These are phyloP conservation scores for Eilema depressum DNA, from an alignment of 2,888 invertebrate genomes.

Conservation along the genomic window DNA sequence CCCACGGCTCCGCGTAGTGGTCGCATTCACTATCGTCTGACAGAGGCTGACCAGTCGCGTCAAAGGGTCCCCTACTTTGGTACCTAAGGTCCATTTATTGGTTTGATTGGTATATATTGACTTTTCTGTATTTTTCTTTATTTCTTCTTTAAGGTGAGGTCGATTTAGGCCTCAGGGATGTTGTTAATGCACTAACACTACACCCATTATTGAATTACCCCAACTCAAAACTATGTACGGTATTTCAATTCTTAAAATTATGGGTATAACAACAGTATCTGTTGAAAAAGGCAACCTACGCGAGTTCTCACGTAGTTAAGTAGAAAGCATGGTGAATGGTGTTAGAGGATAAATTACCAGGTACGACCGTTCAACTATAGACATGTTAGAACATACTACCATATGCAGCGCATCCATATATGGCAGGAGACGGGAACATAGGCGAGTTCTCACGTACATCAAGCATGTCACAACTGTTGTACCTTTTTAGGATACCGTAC, in stretches of 20 bases:
- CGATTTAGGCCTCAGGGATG: too few relatives aligned
- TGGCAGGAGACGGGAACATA: constrained; percentile 59
- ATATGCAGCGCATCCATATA: constrained; percentile 69
- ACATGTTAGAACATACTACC: constrained; percentile 58
- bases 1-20: too few relatives aligned
- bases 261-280: background rate
- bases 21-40: too few relatives aligned
- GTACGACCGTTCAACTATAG: constrained; percentile 34
- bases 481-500: constrained; percentile 34
- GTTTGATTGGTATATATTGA: too few relatives aligned
- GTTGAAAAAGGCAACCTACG: constrained; percentile 18
- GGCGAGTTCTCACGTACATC: constrained; percentile 73
- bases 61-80: too few relatives aligned
- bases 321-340: constrained; percentile 73
- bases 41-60: too few relatives aligned
- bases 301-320: constrained; percentile 48
- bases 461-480: constrained; percentile 54
- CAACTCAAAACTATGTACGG: too few relatives aligned
- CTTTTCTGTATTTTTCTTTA: too few relatives aligned
- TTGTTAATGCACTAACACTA: background rate
- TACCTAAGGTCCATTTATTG: too few relatives aligned
- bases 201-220: background rate
- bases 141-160: too few relatives aligned
- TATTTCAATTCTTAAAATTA: background rate
- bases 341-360: constrained; percentile 64